Percentiles rank a stretch among this genome's conserved stretches.
These are phyloP conservation scores for Hypomecis atomaria DNA, from an alignment of 2,888 invertebrate genomes.

Conservation along the genomic window DNA sequence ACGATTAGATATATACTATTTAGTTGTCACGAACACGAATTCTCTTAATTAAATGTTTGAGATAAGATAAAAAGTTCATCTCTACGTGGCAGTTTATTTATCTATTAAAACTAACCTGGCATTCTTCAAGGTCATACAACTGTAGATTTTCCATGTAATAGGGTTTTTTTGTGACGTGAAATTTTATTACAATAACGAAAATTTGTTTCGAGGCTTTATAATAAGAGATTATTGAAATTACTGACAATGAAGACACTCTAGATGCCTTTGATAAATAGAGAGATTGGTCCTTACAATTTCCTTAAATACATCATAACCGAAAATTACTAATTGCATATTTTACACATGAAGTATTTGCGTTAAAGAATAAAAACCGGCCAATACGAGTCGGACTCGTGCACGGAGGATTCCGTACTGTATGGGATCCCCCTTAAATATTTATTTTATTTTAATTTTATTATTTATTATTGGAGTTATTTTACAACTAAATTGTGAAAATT, in stretches of 20 bases:
- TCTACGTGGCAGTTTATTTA: background rate
- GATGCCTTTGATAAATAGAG: background rate
- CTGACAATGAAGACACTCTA: background rate
- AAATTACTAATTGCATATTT: no score
- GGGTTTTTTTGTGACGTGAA: slow-evolving; percentile 2
- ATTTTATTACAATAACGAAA: background rate
- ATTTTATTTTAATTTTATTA: no score
- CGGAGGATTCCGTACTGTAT: no score
- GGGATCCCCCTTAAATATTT: no score
- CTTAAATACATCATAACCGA: no score
- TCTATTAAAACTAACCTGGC: slow-evolving; percentile 6
- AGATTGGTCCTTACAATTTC: no score
- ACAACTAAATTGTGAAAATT: no score
- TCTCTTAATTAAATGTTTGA: slow-evolving; percentile 1
- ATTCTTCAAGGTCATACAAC: slow-evolving; percentile 10
- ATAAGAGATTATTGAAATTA: background rate
- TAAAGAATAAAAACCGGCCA: no score
- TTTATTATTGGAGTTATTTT: no score
- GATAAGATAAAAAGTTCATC: slow-evolving; percentile 9
- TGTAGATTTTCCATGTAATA: slow-evolving; percentile 8
- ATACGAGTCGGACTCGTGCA: no score
- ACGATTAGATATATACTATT: slow-evolving; percentile 18
- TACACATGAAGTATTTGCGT: no score
- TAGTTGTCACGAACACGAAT: slow-evolving; percentile 10
- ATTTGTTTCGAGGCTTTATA: background rate